These are phyloP conservation scores for Coremacera marginata DNA, from an alignment of 2,888 invertebrate species.

Conservation along the genomic window DNA sequence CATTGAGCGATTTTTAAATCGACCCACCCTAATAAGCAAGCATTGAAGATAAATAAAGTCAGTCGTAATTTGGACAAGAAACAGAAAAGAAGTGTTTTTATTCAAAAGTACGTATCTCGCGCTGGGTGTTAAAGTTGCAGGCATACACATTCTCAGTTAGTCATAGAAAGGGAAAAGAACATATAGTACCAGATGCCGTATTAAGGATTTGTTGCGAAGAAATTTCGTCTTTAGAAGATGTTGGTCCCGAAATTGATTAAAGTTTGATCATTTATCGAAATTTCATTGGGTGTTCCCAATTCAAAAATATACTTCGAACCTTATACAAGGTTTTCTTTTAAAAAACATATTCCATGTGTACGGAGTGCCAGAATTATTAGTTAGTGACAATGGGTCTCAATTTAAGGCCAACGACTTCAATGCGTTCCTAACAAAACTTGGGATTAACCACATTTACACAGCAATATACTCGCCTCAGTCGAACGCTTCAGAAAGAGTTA, in stretches of 20 bases:
- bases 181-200: slow-evolving; percentile 51
- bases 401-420: neutral
- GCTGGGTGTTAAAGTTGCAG: slow-evolving; percentile 50
- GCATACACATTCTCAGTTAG: slow-evolving; percentile 43
- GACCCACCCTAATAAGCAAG: too few species aligned
- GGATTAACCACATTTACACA: slow-evolving; percentile 25
- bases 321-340: neutral
- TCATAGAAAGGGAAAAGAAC: slow-evolving; percentile 49
- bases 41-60: too few species aligned
- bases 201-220: slow-evolving; percentile 38
- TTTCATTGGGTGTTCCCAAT: slow-evolving; percentile 17
- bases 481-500: slow-evolving; percentile 36
- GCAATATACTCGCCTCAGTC: too few species aligned
- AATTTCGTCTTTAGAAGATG: neutral
- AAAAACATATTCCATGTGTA: neutral
- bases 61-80: too few species aligned
- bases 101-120: too few species aligned
- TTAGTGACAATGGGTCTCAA: neutral
- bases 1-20: too few species aligned
- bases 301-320: neutral
- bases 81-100: too few species aligned
- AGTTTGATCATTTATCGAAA: slow-evolving; percentile 11
- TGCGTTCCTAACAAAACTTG: slow-evolving; percentile 30
- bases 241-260: slow-evolving; percentile 2
- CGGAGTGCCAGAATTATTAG: neutral